Conservation (phyloP, 2,888 invertebrate species). For the Cephus sareptanus region DNA sequence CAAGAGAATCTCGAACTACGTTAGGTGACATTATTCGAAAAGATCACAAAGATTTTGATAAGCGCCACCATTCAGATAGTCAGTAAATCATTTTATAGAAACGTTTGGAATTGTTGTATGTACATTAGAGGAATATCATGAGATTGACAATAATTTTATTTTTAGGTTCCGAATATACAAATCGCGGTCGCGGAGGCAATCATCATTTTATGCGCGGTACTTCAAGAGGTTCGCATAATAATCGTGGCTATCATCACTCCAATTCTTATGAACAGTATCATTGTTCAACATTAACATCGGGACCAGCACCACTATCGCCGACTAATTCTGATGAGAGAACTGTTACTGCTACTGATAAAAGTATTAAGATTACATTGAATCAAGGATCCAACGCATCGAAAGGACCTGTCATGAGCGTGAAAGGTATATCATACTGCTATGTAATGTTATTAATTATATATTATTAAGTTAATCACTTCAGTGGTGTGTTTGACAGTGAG, state of each 20-base stretch:
- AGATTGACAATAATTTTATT: constrained; percentile 1
- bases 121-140: neutral
- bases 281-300: constrained; percentile 30
- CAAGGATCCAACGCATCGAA: constrained; percentile 41
- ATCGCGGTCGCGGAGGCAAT: constrained; percentile 38
- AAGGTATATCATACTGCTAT: constrained; percentile 40
- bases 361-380: constrained; percentile 51
- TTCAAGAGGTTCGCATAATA: constrained; percentile 36
- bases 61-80: constrained; percentile 42
- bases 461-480: neutral
- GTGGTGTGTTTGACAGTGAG: constrained; percentile 52
- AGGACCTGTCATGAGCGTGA: constrained; percentile 57
- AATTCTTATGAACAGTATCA: constrained; percentile 43
- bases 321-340: constrained; percentile 44
- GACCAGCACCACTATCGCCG: constrained; percentile 29
- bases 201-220: constrained; percentile 39
- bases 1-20: constrained; percentile 28
- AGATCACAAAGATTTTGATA: constrained; percentile 48
- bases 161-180: constrained; percentile 40
- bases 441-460: neutral
- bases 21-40: constrained; percentile 32
- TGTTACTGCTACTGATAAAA: constrained; percentile 49
- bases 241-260: constrained; percentile 44
- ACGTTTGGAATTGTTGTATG: neutral
- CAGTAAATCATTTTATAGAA: neutral